Percentiles rank a stretch among this genome's conserved stretches.
phyloP scores from a whole-genome alignment of 2,113 vertebrate species.

The Bungarus multicinctus region DNA sequence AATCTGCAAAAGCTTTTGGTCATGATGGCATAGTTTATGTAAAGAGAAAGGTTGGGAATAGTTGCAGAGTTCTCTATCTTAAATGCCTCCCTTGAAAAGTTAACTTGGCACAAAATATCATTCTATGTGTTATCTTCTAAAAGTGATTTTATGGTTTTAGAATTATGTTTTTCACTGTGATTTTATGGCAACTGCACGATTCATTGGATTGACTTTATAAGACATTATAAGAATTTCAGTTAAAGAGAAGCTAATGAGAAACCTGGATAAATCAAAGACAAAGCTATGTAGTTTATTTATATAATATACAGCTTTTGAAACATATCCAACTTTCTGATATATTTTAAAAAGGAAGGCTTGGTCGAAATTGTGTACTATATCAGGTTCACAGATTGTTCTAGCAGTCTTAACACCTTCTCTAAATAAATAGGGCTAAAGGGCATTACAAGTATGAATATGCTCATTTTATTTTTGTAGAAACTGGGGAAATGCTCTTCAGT shows the following conservation, averaged over 20 bases:
- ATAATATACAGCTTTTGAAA: neutral
- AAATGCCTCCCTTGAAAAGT: neutral
- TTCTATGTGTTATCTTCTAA: neutral
- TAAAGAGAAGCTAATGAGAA: neutral
- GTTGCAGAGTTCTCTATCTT: neutral
- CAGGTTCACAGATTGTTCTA: neutral
- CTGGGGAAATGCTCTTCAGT: neutral
- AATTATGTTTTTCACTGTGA: neutral
- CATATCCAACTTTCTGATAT: neutral
- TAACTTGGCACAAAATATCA: neutral
- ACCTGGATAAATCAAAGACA: neutral
- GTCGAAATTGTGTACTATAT: neutral
- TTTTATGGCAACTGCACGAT: neutral
- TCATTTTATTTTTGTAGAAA: neutral
- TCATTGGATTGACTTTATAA: neutral
- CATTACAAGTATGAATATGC: neutral
- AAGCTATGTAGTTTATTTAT: neutral
- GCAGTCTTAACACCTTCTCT: neutral
- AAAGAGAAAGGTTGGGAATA: neutral
- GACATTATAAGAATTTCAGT: neutral
- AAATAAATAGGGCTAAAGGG: neutral
- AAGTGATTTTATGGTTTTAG: neutral
- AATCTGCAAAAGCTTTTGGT: neutral
- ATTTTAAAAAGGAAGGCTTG: neutral
- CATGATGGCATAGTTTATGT: neutral